Evolutionary conservation across 2,797 vertebrate genomes (phyloP), one percentile per base, ranked within the genome.

Genomic region (Hypotaenidia philippensis): DNA sequence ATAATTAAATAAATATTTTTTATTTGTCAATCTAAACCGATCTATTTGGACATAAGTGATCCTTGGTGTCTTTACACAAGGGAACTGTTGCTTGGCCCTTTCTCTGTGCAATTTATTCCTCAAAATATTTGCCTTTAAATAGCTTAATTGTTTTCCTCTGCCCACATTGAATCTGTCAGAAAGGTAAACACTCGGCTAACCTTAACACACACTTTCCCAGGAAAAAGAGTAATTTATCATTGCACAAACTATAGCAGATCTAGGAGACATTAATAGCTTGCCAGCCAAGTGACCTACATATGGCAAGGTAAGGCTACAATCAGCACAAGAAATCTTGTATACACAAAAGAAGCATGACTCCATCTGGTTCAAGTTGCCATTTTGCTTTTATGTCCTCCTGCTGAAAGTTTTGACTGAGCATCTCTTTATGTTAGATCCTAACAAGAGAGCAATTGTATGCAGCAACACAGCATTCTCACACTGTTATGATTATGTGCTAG

Each of bases 101-200:
- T 23, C 56, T 84, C 60, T 29, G 16, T 15, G 15, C 19, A 92
- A 93, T 85, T 96, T 95, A 85, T 57, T 47, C 80, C 93, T 83
- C 56, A 87, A 93, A 94, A 93, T 74, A 61, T 90, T 95, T 96
- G 79, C 65, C 94, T 56, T 87, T 94, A 87, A 97, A 90, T 74
- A 93, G 84, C 63, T 89, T 92, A 88, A 93, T 91, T 95, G 95
- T 97, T 96, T 96, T 93, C 89, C 75, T 77, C 47, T 89, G 80
- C 75, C 72, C 88, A n/a, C 75, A 84, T 5, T n/a, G 85, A 90
- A 61, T 68, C 72, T 88, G 91, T 87, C 90, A 87, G 41, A 49
- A 52, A 92, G 49, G 53, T 59, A 88, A 94, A 53, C 13, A 44
- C 22, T 87, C 26, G 41, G 86, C 64, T 64, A 88, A 78, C 50